Evolutionary conservation across 2,797 vertebrate genomes (phyloP).

Genomic region (Heterohyrax brucei): DNA sequence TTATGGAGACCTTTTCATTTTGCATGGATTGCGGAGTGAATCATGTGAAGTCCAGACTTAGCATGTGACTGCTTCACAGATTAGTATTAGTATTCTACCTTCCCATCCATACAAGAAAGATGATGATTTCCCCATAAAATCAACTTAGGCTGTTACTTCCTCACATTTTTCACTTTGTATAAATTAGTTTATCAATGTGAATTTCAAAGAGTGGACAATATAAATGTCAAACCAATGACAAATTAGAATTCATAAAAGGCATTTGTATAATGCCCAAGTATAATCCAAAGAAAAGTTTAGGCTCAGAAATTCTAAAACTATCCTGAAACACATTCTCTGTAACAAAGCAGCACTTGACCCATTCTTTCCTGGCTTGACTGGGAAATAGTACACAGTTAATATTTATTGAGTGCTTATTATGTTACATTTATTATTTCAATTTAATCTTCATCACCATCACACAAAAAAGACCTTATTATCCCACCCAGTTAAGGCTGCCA

Average conservation of each 20-base stretch:
- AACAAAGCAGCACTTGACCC: not conserved
- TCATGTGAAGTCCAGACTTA: not conserved
- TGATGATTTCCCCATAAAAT: conserved; percentile 35
- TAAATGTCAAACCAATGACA: conserved; percentile 8
- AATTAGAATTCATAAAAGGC: conserved; percentile 1
- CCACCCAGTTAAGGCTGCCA: not conserved
- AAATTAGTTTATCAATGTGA: conserved; percentile 47
- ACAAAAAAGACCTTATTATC: not conserved
- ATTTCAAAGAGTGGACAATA: conserved; percentile 29
- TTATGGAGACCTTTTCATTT: conserved; percentile 4
- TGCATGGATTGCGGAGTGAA: not conserved
- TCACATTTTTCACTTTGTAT: conserved; percentile 42
- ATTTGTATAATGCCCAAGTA: not conserved
- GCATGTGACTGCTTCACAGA: not conserved
- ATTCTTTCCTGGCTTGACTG: not conserved
- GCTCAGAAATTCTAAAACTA: not conserved
- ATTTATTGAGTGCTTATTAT: not conserved
- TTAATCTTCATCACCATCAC: not conserved
- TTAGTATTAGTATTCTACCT: not conserved
- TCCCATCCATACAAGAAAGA: not conserved
- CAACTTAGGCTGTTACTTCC: conserved; percentile 18
- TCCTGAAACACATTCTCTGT: not conserved
- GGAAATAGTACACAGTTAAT: not conserved
- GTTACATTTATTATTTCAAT: not conserved
- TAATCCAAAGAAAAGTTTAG: conserved; percentile 49